Evolutionary conservation across 2,888 invertebrate genomes (phyloP), one percentile per base, ranked within the genome.

Genomic region (Eupithecia subumbrata): DNA sequence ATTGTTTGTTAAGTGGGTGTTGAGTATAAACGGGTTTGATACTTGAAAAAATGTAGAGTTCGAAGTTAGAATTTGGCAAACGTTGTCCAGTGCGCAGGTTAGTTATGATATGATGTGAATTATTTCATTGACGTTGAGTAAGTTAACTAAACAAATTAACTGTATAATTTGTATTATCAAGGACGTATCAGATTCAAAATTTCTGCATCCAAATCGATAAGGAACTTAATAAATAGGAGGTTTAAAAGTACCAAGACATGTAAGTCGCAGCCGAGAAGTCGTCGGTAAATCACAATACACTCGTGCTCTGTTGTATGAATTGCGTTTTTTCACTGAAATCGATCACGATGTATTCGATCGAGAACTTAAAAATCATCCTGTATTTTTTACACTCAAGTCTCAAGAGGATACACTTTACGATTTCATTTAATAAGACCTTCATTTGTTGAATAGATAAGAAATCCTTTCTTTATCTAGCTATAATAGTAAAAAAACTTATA

Each of bases 311-410:
- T 93, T 90, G 88, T 92, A 90, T 91, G 92, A 90, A 91, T 92
- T 90, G 91, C 90, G 85, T 93, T 93, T 94, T 93, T 93, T 92
- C 87, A 89, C 87, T 89, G 93, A 92, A 93, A 93, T 92, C 91
- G 92, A 93, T 93, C 93, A 89, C 86, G 86, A 84, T 80, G 84
- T 84, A 56, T 25, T 22, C 60, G 25, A 88, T 87, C 86, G 82
- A 84, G 81, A 81, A 84, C 83, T 83, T 82, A 80, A 84, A 86
- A 84, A 88, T 87, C 88, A 89, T 88, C 86, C 85, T 83, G 86
- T 88, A 87, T 91, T 90, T 91, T 92, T 90, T 92, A 88, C 68
- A 71, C 76, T 67, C 22, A 16, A 71, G 18, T 1, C 14, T 12
- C 14, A 60, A 60, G 60, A 18, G 64, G 34, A 34, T 64, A 64